phyloP scores from a whole-genome alignment of 1,140 invertebrate genomes.

The Zeugodacus cucurbitae region DNA sequence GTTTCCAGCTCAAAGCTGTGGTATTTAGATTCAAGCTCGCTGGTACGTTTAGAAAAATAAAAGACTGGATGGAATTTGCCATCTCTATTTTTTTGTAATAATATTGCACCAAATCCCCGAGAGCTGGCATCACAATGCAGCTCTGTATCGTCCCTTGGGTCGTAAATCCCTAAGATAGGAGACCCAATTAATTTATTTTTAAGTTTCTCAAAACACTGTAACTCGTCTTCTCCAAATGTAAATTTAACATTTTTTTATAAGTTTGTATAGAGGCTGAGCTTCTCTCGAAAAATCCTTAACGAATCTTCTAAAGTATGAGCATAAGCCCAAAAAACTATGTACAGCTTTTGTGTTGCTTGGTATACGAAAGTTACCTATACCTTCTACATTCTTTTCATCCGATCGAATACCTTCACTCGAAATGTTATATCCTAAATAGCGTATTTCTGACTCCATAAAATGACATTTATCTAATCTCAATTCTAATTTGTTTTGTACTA shows the following conservation, averaged over 20 bases:
- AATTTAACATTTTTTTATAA: slow-evolving; percentile 50
- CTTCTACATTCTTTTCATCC: slow-evolving; percentile 46
- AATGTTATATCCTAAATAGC: slow-evolving; percentile 63
- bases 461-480: slow-evolving; percentile 11
- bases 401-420: slow-evolving; percentile 46
- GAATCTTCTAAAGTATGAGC: slow-evolving; percentile 49
- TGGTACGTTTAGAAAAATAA: slow-evolving; percentile 61
- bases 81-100: slow-evolving; percentile 50
- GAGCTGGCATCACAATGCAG: slow-evolving; percentile 52
- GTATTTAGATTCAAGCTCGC: slow-evolving; percentile 68
- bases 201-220: slow-evolving; percentile 51
- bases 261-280: slow-evolving; percentile 51
- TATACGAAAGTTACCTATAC: slow-evolving; percentile 48
- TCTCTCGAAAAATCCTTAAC: slow-evolving; percentile 47
- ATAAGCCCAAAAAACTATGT: slow-evolving; percentile 50
- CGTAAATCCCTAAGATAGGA: slow-evolving; percentile 54
- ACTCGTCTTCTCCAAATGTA: slow-evolving; percentile 41
- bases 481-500: neutral
- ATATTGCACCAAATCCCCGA: slow-evolving; percentile 50
- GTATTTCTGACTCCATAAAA: slow-evolving; percentile 52
- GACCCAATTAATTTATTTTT: slow-evolving; percentile 46
- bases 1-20: slow-evolving; percentile 68
- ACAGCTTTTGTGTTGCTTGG: slow-evolving; percentile 47
- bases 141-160: slow-evolving; percentile 47
- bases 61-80: slow-evolving; percentile 55